phyloP scores from a whole-genome alignment of 2,797 vertebrate species.

The Anas bernieri region DNA sequence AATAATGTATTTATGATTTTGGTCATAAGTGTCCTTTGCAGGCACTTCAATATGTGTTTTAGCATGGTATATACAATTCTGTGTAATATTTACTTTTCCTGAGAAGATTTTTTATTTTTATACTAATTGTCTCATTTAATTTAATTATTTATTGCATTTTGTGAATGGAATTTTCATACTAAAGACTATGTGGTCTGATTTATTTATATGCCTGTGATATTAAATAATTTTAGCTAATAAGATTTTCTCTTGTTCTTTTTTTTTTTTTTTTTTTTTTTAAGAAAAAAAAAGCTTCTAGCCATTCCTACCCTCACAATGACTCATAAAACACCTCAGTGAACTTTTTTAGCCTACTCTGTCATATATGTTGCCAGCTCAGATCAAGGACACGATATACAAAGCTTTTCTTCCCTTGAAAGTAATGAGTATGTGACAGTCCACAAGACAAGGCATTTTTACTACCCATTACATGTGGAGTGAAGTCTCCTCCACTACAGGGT shows the following conservation, averaged over 20 bases:
- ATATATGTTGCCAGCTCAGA: background rate
- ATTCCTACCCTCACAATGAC: background rate
- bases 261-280: background rate
- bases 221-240: conserved; percentile 68
- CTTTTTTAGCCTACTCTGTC: background rate
- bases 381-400: background rate
- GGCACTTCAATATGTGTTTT: conserved; percentile 69
- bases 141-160: conserved; percentile 84
- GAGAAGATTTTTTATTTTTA: conserved; percentile 73
- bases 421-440: background rate
- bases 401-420: background rate
- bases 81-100: conserved; percentile 69
- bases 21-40: conserved; percentile 55
- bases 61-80: conserved; percentile 67
- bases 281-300: background rate
- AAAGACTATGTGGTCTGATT: conserved; percentile 53
- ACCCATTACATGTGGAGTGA: background rate
- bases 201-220: conserved; percentile 77
- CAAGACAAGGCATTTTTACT: background rate
- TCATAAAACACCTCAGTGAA: background rate
- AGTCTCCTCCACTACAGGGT: background rate
- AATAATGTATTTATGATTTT: conserved; percentile 63
- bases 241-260: background rate
- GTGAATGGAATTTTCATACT: conserved; percentile 63
- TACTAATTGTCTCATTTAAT: conserved; percentile 72